A percentile compares a stretch with the other conserved stretches of the same genome.
phyloP scores from a whole-genome alignment of 2,113 vertebrate species.

The Pyrgilauda ruficollis region DNA sequence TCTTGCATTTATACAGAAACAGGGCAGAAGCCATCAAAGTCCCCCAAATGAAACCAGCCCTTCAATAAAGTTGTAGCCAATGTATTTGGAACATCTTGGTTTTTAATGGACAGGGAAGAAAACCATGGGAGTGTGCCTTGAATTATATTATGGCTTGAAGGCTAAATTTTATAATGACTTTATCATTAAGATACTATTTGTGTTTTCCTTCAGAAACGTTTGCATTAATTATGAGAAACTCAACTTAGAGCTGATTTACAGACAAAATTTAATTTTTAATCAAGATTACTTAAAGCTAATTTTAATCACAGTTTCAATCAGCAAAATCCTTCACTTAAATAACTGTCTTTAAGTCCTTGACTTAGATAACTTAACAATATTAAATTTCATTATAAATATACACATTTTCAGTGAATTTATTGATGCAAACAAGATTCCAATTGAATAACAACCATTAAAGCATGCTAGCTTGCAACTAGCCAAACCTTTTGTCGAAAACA shows the following conservation, averaged over 20 bases:
- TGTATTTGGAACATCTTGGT: neutral
- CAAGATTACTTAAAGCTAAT: neutral
- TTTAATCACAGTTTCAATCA: neutral
- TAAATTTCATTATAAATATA: neutral
- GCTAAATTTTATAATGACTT: neutral
- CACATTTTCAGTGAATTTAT: neutral
- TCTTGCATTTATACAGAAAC: neutral
- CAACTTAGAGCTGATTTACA: neutral
- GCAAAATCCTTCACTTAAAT: neutral
- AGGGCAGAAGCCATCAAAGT: neutral
- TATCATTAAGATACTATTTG: neutral
- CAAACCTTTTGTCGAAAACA: neutral
- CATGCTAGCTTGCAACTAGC: neutral
- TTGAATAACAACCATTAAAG: neutral
- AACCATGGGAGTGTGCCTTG: neutral
- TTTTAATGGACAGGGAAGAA: conserved; percentile 25
- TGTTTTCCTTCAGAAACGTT: neutral
- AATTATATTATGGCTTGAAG: neutral
- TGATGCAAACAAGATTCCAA: neutral
- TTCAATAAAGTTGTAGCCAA: neutral
- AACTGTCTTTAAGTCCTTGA: neutral
- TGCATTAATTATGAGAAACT: neutral
- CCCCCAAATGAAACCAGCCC: neutral
- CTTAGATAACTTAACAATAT: neutral
- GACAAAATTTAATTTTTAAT: neutral